phyloP scores from a whole-genome alignment of 2,797 vertebrate genomes.

The Balearica regulorum region DNA sequence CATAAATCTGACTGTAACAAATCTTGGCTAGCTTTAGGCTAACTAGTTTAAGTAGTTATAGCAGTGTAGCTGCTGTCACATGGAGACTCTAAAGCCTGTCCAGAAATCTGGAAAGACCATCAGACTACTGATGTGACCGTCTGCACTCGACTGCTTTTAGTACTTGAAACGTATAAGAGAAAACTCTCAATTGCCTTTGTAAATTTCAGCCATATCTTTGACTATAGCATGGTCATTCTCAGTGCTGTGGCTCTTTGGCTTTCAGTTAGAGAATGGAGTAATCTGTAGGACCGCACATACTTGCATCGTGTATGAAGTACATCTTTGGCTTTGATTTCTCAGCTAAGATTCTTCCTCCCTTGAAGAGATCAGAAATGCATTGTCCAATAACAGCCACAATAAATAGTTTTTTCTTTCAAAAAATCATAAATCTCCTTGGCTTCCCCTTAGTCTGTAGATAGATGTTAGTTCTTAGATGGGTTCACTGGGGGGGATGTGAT shows the following conservation, averaged over 20 bases:
- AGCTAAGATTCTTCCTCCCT: background rate
- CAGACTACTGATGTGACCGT: background rate
- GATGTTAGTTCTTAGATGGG: background rate
- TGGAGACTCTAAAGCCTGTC: background rate
- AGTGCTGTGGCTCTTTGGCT: background rate
- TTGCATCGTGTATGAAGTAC: background rate
- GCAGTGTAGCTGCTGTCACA: background rate
- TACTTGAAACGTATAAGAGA: background rate
- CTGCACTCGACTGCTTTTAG: background rate
- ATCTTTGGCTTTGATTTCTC: background rate
- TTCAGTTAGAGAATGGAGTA: background rate
- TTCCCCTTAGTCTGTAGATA: background rate
- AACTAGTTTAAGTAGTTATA: background rate
- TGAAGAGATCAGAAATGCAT: background rate
- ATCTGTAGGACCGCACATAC: background rate
- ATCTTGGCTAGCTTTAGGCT: background rate
- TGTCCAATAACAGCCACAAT: background rate
- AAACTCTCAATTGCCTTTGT: background rate
- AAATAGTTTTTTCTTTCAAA: background rate
- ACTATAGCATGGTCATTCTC: background rate
- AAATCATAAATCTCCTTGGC: background rate
- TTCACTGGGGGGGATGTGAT: background rate
- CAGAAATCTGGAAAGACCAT: background rate
- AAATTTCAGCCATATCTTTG: background rate
- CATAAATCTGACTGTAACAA: background rate